A percentile compares a stretch with the other conserved stretches of the same genome.
Conservation (phyloP, 2,888 invertebrate species). For the Drosophila cognata region DNA sequence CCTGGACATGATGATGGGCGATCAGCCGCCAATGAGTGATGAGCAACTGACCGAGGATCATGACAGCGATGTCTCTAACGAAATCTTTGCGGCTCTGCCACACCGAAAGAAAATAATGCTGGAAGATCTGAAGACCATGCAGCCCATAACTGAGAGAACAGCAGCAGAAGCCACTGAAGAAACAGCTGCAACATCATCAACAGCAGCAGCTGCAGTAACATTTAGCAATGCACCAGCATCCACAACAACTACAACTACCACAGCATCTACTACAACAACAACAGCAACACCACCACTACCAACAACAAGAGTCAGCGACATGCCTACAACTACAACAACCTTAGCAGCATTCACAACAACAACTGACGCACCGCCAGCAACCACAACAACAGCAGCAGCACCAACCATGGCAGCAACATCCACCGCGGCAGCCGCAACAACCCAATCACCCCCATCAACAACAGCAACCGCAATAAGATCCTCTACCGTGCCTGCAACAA, state of each 20-base stretch:
- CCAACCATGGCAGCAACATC: slow-evolving; percentile 15
- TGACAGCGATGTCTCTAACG: slow-evolving; percentile 80
- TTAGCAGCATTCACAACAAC: slow-evolving; percentile 36
- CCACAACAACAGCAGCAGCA: slow-evolving; percentile 14
- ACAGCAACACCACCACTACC: slow-evolving; percentile 24
- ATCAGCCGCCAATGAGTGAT: slow-evolving; percentile 76
- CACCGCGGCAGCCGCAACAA: slow-evolving; percentile 4
- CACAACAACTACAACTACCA: not conserved
- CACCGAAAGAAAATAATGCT: slow-evolving; percentile 83
- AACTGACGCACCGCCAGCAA: not conserved
- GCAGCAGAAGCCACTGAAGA: slow-evolving; percentile 15
- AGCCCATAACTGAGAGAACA: slow-evolving; percentile 29
- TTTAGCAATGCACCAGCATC: slow-evolving; percentile 12
- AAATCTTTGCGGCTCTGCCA: slow-evolving; percentile 82
- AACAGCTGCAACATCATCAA: slow-evolving; percentile 14
- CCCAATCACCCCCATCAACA: slow-evolving; percentile 31
- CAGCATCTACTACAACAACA: slow-evolving; percentile 31
- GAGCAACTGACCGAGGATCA: slow-evolving; percentile 65
- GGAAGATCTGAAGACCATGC: slow-evolving; percentile 79
- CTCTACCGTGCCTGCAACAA: slow-evolving; percentile 16
- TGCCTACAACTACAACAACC: slow-evolving; percentile 6
- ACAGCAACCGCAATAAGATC: slow-evolving; percentile 15
- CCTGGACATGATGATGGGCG: slow-evolving; percentile 84
- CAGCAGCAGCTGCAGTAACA: slow-evolving; percentile 17
- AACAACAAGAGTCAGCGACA: slow-evolving; percentile 17